Percentiles rank a stretch among this genome's conserved stretches.
phyloP scores from a whole-genome alignment of 2,113 vertebrate genomes.

The Acrocephalus arundinaceus region DNA sequence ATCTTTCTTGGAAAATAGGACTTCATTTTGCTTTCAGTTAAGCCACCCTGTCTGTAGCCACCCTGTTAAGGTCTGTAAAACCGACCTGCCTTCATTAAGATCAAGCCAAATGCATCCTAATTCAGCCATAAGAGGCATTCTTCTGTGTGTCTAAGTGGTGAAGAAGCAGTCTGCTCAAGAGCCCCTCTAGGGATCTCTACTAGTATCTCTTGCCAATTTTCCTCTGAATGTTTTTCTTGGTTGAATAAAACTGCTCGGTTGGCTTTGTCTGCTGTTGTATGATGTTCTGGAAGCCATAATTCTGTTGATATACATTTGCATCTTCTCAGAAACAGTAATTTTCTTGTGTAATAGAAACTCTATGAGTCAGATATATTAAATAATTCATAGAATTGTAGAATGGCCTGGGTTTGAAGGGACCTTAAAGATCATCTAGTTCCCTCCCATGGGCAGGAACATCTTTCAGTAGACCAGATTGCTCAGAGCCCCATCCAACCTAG shows the following conservation, averaged over 20 bases:
- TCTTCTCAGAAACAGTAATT: background rate
- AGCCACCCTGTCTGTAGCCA: background rate
- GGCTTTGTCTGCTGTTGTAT: background rate
- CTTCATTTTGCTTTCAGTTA: background rate
- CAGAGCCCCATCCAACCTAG: background rate
- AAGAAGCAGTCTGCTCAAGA: background rate
- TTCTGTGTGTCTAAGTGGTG: background rate
- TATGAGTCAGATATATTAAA: background rate
- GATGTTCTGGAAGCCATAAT: background rate
- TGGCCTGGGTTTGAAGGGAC: background rate
- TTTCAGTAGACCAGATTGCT: background rate
- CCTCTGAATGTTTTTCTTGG: slow-evolving; percentile 17
- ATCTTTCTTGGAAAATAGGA: background rate
- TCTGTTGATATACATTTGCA: background rate
- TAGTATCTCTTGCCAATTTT: background rate
- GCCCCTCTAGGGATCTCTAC: background rate
- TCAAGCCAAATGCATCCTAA: background rate
- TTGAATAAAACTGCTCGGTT: background rate
- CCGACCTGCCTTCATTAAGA: background rate
- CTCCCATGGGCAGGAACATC: background rate
- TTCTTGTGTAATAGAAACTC: background rate
- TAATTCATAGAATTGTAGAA: background rate
- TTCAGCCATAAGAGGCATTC: background rate
- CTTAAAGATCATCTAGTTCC: background rate
- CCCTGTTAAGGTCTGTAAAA: background rate